Percentiles rank a stretch among this genome's conserved stretches.
These are phyloP conservation scores for Hypolimnas misippus DNA, from an alignment of 2,888 invertebrate species.

Conservation along the genomic window DNA sequence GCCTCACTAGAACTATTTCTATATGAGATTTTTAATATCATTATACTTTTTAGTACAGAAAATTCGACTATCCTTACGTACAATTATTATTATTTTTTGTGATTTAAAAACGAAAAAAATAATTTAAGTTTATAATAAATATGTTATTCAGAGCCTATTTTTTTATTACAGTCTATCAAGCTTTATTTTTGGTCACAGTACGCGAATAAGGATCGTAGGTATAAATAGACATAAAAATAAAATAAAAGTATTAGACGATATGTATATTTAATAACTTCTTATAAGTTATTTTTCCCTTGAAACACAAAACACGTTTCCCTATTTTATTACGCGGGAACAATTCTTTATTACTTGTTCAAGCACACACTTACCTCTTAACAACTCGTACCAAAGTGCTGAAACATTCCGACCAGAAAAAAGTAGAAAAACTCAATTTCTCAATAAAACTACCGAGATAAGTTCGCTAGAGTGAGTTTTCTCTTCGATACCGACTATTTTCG, in stretches of 20 bases:
- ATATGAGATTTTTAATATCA: too few relatives aligned
- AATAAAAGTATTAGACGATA: not conserved
- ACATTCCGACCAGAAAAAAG: constrained; percentile 35
- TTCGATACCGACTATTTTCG: constrained; percentile 8
- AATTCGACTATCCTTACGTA: too few relatives aligned
- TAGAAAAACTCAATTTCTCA: constrained; percentile 34
- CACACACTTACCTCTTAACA: constrained; percentile 30
- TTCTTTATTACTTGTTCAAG: constrained; percentile 18
- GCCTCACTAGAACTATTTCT: too few relatives aligned
- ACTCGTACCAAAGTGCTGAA: constrained; percentile 29
- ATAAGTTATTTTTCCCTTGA: not conserved
- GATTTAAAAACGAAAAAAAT: too few relatives aligned
- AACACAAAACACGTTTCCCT: constrained; percentile 10
- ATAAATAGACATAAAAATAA: too few relatives aligned
- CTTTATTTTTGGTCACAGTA: too few relatives aligned
- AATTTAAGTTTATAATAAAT: too few relatives aligned
- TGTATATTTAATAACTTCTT: not conserved
- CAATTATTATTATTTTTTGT: too few relatives aligned
- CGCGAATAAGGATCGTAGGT: too few relatives aligned
- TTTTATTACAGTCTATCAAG: too few relatives aligned
- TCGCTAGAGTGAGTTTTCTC: constrained; percentile 17
- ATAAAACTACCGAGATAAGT: constrained; percentile 35
- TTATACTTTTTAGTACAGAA: too few relatives aligned
- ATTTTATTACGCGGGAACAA: constrained; percentile 11
- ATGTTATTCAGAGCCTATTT: too few relatives aligned